phyloP scores from a whole-genome alignment of 1,140 invertebrate species.

The Halictus rubicundus region DNA sequence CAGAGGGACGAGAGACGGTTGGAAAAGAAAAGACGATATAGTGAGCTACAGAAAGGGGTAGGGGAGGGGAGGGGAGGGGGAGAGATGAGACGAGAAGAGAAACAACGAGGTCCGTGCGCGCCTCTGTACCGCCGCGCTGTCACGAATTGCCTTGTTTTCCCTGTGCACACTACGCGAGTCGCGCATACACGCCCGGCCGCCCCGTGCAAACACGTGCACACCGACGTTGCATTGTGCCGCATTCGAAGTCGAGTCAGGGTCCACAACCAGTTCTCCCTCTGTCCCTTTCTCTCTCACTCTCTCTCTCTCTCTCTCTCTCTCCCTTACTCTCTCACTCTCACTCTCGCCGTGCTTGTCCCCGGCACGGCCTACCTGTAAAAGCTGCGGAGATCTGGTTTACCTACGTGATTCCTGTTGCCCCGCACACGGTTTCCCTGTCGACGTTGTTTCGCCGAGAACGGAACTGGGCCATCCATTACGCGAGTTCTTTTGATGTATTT shows the following conservation, averaged over 20 bases:
- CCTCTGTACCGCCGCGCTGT: slow-evolving; percentile 39
- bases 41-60: background rate
- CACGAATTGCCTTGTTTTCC: slow-evolving; percentile 63
- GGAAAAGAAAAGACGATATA: background rate
- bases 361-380: slow-evolving; percentile 32
- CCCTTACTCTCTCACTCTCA: background rate
- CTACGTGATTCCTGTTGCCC: slow-evolving; percentile 36
- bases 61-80: background rate
- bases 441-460: background rate
- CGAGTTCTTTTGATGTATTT: background rate
- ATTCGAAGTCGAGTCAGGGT: slow-evolving; percentile 53
- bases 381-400: slow-evolving; percentile 43
- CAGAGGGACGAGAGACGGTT: background rate
- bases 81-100: slow-evolving; percentile 9
- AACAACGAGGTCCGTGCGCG: slow-evolving; percentile 25
- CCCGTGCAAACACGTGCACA: slow-evolving; percentile 47
- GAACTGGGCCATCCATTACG: slow-evolving; percentile 34
- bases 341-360: background rate
- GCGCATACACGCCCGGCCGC: background rate
- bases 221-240: slow-evolving; percentile 35
- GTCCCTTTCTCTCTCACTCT: background rate
- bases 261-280: slow-evolving; percentile 27
- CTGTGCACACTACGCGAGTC: slow-evolving; percentile 31
- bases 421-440: background rate
- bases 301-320: background rate